Percentiles rank a stretch among this genome's conserved stretches.
Evolutionary conservation across 2,113 vertebrate genomes (phyloP).

Genomic region (Odocoileus virginianus): DNA sequence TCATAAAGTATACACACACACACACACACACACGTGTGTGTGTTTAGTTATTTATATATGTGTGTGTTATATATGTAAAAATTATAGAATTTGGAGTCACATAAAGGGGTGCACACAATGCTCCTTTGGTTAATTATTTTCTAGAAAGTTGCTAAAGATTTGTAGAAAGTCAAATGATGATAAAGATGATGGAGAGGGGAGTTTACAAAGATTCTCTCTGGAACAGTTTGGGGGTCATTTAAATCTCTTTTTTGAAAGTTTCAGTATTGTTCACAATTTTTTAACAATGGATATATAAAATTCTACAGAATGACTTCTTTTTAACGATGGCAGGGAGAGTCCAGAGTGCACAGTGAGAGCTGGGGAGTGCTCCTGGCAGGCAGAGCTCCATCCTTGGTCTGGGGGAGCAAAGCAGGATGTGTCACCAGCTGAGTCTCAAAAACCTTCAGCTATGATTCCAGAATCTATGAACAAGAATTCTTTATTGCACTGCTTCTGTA

Average conservation of each 20-base stretch:
- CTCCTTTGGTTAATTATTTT: neutral
- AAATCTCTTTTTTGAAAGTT: neutral
- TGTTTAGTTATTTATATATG: neutral
- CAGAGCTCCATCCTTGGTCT: neutral
- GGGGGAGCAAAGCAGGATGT: neutral
- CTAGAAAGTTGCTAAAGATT: neutral
- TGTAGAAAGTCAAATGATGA: neutral
- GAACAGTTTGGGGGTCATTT: neutral
- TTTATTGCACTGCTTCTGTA: neutral
- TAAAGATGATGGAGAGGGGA: neutral
- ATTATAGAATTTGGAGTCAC: neutral
- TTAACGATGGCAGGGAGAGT: neutral
- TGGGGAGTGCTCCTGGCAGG: neutral
- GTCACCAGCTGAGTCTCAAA: neutral
- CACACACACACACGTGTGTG: accelerated
- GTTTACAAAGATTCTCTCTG: neutral
- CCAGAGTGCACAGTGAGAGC: neutral
- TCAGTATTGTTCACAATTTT: neutral
- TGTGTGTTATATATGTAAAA: neutral
- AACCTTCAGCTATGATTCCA: neutral
- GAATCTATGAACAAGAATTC: neutral
- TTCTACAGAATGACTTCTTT: neutral
- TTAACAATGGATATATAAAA: neutral
- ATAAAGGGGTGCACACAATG: neutral
- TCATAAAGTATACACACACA: neutral